A percentile compares a stretch with the other conserved stretches of the same genome.
phyloP scores from a whole-genome alignment of 1,140 invertebrate species.

The Aphelenchoides fujianensis region DNA sequence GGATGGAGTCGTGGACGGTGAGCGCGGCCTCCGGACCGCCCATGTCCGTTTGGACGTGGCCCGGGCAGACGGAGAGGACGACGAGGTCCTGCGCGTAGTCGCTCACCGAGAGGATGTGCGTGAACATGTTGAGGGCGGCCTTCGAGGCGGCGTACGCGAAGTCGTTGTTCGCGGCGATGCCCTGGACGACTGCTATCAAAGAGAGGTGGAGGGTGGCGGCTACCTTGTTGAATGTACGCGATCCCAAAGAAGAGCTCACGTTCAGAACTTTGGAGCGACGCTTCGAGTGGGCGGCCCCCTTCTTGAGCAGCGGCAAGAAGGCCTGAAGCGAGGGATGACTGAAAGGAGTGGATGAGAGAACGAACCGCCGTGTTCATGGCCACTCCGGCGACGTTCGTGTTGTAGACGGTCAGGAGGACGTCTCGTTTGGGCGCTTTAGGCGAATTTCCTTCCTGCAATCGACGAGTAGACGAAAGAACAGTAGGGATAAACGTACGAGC shows the following conservation, averaged over 20 bases:
- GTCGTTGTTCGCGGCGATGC: too few species aligned
- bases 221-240: too few species aligned
- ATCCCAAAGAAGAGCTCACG: too few species aligned
- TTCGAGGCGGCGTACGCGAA: background rate
- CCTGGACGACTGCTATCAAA: too few species aligned
- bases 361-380: background rate
- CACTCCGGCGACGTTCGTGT: slow-evolving; percentile 6
- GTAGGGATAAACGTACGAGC: too few species aligned
- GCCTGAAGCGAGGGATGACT: too few species aligned
- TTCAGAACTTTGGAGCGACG: too few species aligned
- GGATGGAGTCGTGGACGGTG: background rate
- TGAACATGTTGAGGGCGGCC: slow-evolving; percentile 11
- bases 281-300: too few species aligned
- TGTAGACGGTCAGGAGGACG: slow-evolving; percentile 7
- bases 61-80: background rate
- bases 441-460: background rate
- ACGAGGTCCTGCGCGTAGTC: background rate
- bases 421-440: background rate
- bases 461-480: background rate
- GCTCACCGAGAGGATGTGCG: background rate
- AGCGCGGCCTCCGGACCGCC: background rate
- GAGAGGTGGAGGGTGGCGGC: too few species aligned
- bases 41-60: background rate
- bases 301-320: too few species aligned
- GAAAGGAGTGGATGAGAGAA: too few species aligned